Evolutionary conservation across 1,140 invertebrate genomes (phyloP).

Genomic region (Lordiphosa mommai): DNA sequence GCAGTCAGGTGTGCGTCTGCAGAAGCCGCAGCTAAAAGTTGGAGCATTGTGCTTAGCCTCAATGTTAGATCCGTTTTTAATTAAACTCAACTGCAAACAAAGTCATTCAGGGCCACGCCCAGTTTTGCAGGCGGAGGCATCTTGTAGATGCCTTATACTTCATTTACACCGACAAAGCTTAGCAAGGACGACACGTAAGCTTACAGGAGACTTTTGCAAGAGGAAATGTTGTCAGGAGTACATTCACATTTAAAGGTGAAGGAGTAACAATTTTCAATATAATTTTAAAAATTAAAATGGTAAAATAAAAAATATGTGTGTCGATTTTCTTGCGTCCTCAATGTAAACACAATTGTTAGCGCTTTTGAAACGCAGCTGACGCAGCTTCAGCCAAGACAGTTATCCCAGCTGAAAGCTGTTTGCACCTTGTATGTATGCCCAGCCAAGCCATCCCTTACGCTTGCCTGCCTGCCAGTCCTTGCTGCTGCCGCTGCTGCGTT

Average conservation of each 20-base stretch:
- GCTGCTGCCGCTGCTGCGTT: slow-evolving; percentile 33
- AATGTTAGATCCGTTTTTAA: slow-evolving; percentile 78
- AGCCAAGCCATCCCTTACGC: slow-evolving; percentile 6
- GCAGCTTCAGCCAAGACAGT: slow-evolving; percentile 21
- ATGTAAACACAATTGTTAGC: neutral
- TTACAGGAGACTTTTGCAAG: too few relatives aligned
- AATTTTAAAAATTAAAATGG: too few relatives aligned
- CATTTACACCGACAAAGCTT: too few relatives aligned
- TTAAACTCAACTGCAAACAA: slow-evolving; percentile 78
- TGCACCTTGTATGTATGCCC: slow-evolving; percentile 51
- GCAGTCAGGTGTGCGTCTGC: slow-evolving; percentile 21
- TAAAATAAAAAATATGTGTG: too few relatives aligned
- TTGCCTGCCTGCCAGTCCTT: slow-evolving; percentile 31
- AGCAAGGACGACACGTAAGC: too few relatives aligned
- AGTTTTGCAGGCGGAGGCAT: neutral
- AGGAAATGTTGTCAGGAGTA: too few relatives aligned
- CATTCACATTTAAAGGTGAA: too few relatives aligned
- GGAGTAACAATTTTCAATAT: too few relatives aligned
- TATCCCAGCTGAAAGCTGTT: slow-evolving; percentile 51
- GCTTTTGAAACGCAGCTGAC: slow-evolving; percentile 56
- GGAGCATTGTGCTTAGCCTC: slow-evolving; percentile 17
- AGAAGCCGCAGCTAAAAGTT: neutral
- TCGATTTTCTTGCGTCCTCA: too few relatives aligned
- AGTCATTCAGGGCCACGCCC: slow-evolving; percentile 39
- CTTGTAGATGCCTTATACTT: too few relatives aligned